Evolutionary conservation across 2,888 invertebrate species (phyloP), one percentile per base, ranked within the genome.

Genomic region (Leucophenga montana): DNA sequence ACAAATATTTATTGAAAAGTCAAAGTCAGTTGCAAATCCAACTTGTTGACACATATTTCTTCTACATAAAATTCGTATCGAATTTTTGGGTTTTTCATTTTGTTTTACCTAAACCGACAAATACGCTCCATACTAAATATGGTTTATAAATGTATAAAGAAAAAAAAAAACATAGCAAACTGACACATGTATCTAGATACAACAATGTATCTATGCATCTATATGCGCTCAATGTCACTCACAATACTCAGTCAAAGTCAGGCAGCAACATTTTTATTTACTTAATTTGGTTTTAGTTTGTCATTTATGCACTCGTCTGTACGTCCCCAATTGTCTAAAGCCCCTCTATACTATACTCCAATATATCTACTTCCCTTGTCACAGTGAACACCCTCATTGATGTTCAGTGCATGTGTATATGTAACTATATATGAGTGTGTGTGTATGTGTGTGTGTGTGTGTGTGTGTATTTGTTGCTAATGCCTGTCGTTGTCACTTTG

Each of bases 201-300:
- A 50, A 50, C 8, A 3, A 39, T 39, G 39, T 39, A 22, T 14
- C 22, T 22, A 56, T 56, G 9, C 3, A 39, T 33, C 3, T 16
- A 39, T 44, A 14, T 44, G 8, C 9, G 39, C 11, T 5, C 39
- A 8, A 48, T 64, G 62, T 64, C 62, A 62, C 1, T 18, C 56
- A 56, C n/a, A 22, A 56, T 22, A 18, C 27, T 16, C 44, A 20
- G 46, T 48, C 20, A 56, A 16, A 44, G 11, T 31, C 66, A 57
- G 54, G 16, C 78, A 76, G 73, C 79, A 82, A 82, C 79, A 82
- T 82, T 82, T 83, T 83, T 83, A 83, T 82, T 80, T 82, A 83
- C 83, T 82, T 83, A 83, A 82, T 82, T 82, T 82, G 82, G 80
- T 80, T 83, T 82, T 83, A 80, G 82, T 83, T 82, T 82, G 83